Evolutionary conservation across 2,888 invertebrate species (phyloP).

Genomic region (Acrobasis repandana): DNA sequence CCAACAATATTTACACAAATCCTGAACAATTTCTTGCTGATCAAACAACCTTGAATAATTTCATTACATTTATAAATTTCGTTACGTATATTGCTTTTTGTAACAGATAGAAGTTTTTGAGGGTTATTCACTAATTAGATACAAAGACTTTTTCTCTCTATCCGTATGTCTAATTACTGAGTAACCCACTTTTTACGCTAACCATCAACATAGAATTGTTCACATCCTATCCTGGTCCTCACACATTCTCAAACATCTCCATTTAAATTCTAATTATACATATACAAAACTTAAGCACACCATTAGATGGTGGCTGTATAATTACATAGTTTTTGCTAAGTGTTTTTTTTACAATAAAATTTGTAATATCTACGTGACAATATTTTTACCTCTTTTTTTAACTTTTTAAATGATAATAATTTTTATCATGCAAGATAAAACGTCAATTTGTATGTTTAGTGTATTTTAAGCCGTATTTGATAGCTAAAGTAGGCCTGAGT

Average conservation of each 20-base stretch:
- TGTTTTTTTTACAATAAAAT: slow-evolving; percentile 20
- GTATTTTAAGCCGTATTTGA: slow-evolving; percentile 1
- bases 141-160: too few species aligned
- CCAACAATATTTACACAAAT: slow-evolving; percentile 74
- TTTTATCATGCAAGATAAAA: neutral
- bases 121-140: too few species aligned
- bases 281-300: slow-evolving; percentile 51
- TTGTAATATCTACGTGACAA: slow-evolving; percentile 22
- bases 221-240: slow-evolving; percentile 51
- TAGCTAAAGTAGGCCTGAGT: neutral
- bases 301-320: slow-evolving; percentile 63
- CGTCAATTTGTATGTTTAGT: neutral
- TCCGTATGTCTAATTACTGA: too few species aligned
- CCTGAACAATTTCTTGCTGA: slow-evolving; percentile 41
- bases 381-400: slow-evolving; percentile 21
- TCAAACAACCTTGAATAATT: slow-evolving; percentile 11
- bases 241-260: slow-evolving; percentile 41
- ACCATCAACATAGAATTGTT: slow-evolving; percentile 36
- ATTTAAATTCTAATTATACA: slow-evolving; percentile 57
- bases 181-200: neutral
- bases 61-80: slow-evolving; percentile 5
- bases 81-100: slow-evolving; percentile 16
- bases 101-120: neutral
- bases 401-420: slow-evolving; percentile 8
- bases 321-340: slow-evolving; percentile 44